phyloP scores from a whole-genome alignment of 1,140 invertebrate species.

The Eufriesea mexicana region DNA sequence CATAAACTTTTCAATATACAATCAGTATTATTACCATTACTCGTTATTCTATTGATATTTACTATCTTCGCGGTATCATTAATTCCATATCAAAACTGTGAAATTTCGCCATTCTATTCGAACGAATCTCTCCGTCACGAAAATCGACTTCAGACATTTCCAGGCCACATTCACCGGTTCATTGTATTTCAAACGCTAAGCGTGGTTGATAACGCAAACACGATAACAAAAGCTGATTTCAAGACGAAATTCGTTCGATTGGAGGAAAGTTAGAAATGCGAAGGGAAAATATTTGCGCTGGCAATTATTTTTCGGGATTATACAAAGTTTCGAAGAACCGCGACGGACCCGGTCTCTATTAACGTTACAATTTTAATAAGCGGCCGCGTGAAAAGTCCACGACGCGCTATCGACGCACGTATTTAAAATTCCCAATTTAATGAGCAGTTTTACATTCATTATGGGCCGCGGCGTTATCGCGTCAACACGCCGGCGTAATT shows the following conservation, averaged over 20 bases:
- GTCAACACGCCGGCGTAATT: constrained; percentile 35
- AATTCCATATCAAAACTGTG: no score
- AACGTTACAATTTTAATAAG: constrained; percentile 10
- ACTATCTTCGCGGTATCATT: no score
- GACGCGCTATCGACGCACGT: not conserved
- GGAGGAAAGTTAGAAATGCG: not conserved
- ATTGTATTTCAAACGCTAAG: not conserved
- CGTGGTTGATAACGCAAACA: no score
- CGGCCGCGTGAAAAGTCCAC: not conserved
- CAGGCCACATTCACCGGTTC: no score
- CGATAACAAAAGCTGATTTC: not conserved
- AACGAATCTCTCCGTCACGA: no score
- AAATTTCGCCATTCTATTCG: no score
- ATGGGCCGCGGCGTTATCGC: constrained; percentile 14
- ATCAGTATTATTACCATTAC: no score
- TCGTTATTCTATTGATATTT: no score
- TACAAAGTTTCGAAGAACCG: not conserved
- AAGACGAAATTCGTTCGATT: not conserved
- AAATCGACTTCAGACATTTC: no score
- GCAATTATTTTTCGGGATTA: not conserved
- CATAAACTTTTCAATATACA: no score
- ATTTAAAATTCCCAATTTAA: constrained; percentile 37
- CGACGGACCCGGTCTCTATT: not conserved
- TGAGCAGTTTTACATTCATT: constrained; percentile 43
- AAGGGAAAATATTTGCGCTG: not conserved